phyloP scores from a whole-genome alignment of 2,113 vertebrate species.

The Serilophus lunatus region DNA sequence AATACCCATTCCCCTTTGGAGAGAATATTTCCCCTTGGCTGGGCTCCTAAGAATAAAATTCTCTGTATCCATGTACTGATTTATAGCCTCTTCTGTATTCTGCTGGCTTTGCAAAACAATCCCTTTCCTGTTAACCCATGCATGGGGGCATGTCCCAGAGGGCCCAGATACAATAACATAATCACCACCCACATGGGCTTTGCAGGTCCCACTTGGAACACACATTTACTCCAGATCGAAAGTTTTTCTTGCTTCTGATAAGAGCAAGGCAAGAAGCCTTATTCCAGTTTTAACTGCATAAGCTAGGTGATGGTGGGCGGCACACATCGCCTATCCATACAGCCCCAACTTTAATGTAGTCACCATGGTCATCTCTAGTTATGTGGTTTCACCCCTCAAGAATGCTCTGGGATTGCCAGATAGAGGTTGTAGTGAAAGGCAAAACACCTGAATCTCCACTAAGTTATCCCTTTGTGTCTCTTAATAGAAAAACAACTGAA shows the following conservation, averaged over 20 bases:
- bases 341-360: not conserved
- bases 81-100: not conserved
- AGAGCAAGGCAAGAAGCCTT: not conserved
- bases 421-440: not conserved
- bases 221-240: not conserved
- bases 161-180: not conserved
- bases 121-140: not conserved
- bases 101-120: not conserved
- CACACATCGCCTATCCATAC: not conserved
- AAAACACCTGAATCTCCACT: not conserved
- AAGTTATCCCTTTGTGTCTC: not conserved
- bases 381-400: constrained; percentile 36
- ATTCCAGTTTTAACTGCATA: not conserved
- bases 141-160: not conserved
- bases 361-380: not conserved
- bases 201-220: not conserved
- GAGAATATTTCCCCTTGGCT: not conserved
- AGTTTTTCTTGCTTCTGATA: not conserved
- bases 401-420: constrained; percentile 33
- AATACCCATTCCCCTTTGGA: not conserved
- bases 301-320: not conserved
- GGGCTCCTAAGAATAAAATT: not conserved
- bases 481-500: not conserved
- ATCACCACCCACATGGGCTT: not conserved
- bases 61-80: not conserved